Base-by-base conservation (phyloP, 1,140 invertebrate species). In the Stegodyphus mimosarum region DNA sequence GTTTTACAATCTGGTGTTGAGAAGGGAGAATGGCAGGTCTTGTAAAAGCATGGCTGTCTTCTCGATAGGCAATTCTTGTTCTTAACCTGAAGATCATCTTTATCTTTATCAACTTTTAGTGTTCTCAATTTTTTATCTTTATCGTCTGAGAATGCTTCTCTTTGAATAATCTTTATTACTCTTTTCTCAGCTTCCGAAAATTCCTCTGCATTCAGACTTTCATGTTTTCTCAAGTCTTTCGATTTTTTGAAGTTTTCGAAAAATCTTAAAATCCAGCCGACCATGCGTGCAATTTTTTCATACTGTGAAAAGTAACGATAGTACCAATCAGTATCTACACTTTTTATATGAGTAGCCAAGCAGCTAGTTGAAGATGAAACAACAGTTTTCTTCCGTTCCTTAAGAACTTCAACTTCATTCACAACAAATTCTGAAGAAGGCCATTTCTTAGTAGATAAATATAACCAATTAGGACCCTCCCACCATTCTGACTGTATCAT, bases 351-450 rank as follows among this genome's bases (percentile, higher is more conserved):
- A 55, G 60, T n/a, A 74, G 5, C 52, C 48, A 64, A 72, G 15
- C 70, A 83, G 7, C 6, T 4, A 83, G 17, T 66, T 67, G 33
- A 66, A 66, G 55, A 66, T 51, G 53, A 76, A 17, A 81, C 52
- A 48, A 71, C 3, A 48, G 10, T 75, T 52, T 86, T 74, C 52
- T 86, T 86, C 63, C n/a, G 13, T 73, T 86, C 72, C 60, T 55
- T 73, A 7, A 74, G n/a, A 51, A 86, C 51, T 69, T 81, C 64
- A 71, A 71, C 60, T 18, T 86, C 72, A 86, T 86, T 67, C 4
- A 63, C 51, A 48, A 71, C 75, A 49, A 83, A 51, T 13, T 84
- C 48, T 13, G 15, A 9, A 6, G n/a, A 63, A 5, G 76, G 84
- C 79, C 83, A 86, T n/a, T 72, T n/a, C 4, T 86, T 53, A n/a